phyloP scores from a whole-genome alignment of 2,113 vertebrate species.

The Hydropotes inermis region DNA sequence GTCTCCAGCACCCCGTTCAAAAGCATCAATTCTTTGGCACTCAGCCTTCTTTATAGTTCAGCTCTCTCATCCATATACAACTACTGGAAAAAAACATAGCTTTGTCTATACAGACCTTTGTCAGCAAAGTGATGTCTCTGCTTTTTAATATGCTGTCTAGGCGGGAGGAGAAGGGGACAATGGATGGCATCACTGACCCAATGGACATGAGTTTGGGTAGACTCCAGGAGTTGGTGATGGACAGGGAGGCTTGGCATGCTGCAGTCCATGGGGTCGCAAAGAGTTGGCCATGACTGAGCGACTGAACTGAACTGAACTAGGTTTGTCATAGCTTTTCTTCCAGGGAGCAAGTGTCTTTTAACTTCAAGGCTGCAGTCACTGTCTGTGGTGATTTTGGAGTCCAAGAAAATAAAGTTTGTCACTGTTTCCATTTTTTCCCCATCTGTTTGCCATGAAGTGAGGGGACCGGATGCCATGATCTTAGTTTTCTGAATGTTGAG shows the following conservation, averaged over 20 bases:
- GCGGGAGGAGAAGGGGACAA: not conserved
- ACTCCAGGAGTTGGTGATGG: not conserved
- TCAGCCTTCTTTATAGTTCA: not conserved
- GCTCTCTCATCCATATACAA: not conserved
- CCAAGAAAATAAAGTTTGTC: not conserved
- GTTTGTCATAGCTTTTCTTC: not conserved
- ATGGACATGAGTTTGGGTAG: not conserved
- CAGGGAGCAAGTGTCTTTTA: not conserved
- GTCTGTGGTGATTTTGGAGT: not conserved
- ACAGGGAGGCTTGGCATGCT: not conserved
- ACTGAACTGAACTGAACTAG: not conserved
- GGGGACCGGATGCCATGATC: not conserved
- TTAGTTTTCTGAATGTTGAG: not conserved
- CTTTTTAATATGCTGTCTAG: not conserved
- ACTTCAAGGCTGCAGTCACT: not conserved
- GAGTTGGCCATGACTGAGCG: not conserved
- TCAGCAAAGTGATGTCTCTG: not conserved
- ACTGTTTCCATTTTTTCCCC: not conserved
- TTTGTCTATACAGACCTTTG: not conserved
- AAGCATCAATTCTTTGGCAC: not conserved
- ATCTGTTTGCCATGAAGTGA: not conserved
- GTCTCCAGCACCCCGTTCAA: not conserved
- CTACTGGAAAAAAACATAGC: not conserved
- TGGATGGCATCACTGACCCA: not conserved
- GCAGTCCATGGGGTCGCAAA: not conserved